These are phyloP conservation scores for Oreotrochilus melanogaster DNA, from an alignment of 2,113 vertebrate genomes.

Conservation along the genomic window DNA sequence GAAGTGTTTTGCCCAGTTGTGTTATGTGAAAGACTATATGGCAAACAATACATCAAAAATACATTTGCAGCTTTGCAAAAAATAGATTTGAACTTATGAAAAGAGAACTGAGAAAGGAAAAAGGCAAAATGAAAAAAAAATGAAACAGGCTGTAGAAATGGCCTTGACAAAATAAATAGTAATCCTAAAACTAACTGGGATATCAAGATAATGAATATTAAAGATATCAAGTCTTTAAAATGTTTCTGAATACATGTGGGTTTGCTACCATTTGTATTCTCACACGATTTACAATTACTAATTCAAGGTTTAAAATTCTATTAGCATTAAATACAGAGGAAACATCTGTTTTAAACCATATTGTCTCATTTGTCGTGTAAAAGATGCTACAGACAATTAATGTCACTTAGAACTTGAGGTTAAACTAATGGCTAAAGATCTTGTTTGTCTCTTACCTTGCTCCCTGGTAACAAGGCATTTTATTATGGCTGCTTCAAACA, in stretches of 20 bases:
- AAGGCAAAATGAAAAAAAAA: not conserved
- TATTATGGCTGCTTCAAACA: not conserved
- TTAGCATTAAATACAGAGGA: not conserved
- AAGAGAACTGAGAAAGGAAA: slow-evolving; percentile 1
- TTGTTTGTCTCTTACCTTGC: not conserved
- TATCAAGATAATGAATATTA: not conserved
- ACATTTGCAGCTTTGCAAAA: not conserved
- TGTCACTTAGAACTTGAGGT: not conserved
- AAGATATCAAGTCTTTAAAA: not conserved
- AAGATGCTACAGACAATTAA: not conserved
- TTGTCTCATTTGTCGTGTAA: not conserved
- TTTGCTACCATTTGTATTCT: not conserved
- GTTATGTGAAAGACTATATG: not conserved
- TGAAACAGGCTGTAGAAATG: slow-evolving; percentile 11
- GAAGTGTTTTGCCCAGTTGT: not conserved
- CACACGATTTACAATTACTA: not conserved
- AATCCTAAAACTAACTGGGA: slow-evolving; percentile 17
- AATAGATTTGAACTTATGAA: not conserved
- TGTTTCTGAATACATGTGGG: not conserved
- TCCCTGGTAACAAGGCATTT: not conserved
- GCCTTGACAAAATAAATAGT: not conserved
- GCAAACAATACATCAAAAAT: not conserved
- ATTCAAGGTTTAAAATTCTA: not conserved
- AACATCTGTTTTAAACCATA: not conserved
- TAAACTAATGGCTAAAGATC: not conserved